Conservation (phyloP, 2,888 invertebrate species). For the Idaea straminata region DNA sequence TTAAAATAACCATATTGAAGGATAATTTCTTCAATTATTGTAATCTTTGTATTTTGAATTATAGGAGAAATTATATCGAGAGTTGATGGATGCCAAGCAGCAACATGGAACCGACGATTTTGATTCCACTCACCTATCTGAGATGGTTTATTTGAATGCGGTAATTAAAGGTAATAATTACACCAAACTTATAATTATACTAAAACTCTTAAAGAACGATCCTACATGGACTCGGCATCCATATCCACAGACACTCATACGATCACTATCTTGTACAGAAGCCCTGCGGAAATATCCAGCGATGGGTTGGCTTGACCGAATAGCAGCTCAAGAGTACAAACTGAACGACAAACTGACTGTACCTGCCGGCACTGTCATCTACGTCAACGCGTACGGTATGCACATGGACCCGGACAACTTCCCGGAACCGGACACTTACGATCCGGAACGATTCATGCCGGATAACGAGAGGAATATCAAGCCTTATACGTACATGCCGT, state of each 20-base stretch:
- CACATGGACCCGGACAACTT: slow-evolving; percentile 67
- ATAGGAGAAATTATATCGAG: slow-evolving; percentile 27
- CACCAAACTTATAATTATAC: background rate
- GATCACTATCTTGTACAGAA: slow-evolving; percentile 35
- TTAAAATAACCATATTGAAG: background rate
- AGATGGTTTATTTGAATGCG: slow-evolving; percentile 35
- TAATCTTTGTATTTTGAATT: background rate
- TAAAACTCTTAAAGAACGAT: background rate
- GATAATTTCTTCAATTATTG: background rate
- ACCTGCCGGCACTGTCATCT: slow-evolving; percentile 44
- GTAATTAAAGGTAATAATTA: slow-evolving; percentile 39
- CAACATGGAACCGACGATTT: slow-evolving; percentile 26
- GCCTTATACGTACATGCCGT: slow-evolving; percentile 67
- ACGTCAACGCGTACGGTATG: slow-evolving; percentile 45
- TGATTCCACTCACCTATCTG: slow-evolving; percentile 19
- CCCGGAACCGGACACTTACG: slow-evolving; percentile 73
- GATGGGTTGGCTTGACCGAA: slow-evolving; percentile 54
- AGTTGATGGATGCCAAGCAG: slow-evolving; percentile 34
- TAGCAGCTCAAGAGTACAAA: slow-evolving; percentile 37
- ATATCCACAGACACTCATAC: background rate
- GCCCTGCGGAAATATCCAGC: slow-evolving; percentile 46
- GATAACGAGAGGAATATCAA: slow-evolving; percentile 69
- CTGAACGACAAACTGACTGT: slow-evolving; percentile 48
- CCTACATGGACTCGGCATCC: background rate
- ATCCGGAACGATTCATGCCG: slow-evolving; percentile 77